Evolutionary conservation across 2,113 vertebrate genomes (phyloP).

Genomic region (Calidris pugnax): DNA sequence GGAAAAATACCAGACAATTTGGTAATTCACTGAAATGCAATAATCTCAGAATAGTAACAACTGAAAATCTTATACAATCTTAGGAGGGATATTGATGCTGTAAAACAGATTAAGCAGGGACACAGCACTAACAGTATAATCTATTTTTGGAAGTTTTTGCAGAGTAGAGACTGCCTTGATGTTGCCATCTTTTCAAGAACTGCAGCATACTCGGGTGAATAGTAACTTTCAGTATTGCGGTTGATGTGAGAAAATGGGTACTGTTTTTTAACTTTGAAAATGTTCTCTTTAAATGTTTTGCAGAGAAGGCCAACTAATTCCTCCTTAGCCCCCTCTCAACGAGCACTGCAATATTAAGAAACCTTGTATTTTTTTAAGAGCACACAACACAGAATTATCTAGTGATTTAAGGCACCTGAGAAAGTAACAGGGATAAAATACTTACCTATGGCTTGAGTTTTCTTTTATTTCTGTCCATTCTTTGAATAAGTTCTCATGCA

Average conservation of each 20-base stretch:
- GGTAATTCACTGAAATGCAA: not conserved
- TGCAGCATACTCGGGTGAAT: not conserved
- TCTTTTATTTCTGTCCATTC: slow-evolving; percentile 89
- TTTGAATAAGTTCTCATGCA: slow-evolving; percentile 88
- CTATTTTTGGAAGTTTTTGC: not conserved
- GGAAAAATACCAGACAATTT: not conserved
- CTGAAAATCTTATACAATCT: not conserved
- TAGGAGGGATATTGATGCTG: not conserved
- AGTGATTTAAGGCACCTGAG: not conserved
- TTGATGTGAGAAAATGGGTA: not conserved
- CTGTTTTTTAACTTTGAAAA: not conserved
- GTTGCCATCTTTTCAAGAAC: not conserved
- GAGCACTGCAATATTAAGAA: not conserved
- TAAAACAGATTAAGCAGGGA: not conserved
- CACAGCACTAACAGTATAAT: not conserved
- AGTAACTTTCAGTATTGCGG: not conserved
- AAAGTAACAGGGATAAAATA: slow-evolving; percentile 7
- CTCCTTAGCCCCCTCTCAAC: not conserved
- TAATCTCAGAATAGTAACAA: not conserved
- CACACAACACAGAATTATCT: not conserved
- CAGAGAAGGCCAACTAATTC: not conserved
- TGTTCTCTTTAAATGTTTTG: not conserved
- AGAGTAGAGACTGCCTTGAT: not conserved
- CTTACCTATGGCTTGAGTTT: slow-evolving; percentile 84
- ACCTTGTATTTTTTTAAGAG: not conserved